Evolutionary conservation across 1,140 invertebrate species (phyloP), one percentile per base, ranked within the genome.

Genomic region (Lutraria rhynchaena): DNA sequence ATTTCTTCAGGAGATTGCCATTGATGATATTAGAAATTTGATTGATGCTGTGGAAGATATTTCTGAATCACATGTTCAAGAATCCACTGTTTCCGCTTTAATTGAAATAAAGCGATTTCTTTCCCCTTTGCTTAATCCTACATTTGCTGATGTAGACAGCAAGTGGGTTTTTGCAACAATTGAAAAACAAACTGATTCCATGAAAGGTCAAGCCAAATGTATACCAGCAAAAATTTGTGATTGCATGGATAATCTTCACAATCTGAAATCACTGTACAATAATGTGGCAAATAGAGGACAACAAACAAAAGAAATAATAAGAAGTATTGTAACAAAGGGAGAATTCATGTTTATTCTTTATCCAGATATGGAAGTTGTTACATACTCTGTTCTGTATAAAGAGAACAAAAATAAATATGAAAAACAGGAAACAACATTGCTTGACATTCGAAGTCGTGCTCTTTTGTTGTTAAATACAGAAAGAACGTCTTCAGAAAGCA

Each of bases 41-140:
- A 87, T 87, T 58, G 86, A 87, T 81, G 83, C 86, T 27, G 86
- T 87, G 15, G 86, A 87, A 60, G 81, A 84, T 22, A 73, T 75
- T 27, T 84, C 83, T 51, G 83, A 84, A 29, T 70, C 71, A 15
- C 60, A 51, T 19, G 63, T 84, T 4, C 44, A 81, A 57, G 83
- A 81, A 73, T 75, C 83, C 1, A 76, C 76, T 17, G 77, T 84
- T 17, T 76, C 77, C 61, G 70, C 55, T 24, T 57, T 41, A 41
- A 41, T 41, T 41, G 5, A 41, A 7, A 41, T 41, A 7, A 41
- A 41, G 37, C 37, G 37, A 41, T 41, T 41, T 41, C 37, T 41
- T 41, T 5, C 5, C 37, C 70, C 78, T 1, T 22, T 81, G 24
- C 22, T 81, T 24, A 74, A 35, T 13, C 29, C 41, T 41, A 17